These are phyloP conservation scores for Phoenoteleia sp. DNA, from an alignment of 2,888 invertebrate genomes.

Conservation along the genomic window DNA sequence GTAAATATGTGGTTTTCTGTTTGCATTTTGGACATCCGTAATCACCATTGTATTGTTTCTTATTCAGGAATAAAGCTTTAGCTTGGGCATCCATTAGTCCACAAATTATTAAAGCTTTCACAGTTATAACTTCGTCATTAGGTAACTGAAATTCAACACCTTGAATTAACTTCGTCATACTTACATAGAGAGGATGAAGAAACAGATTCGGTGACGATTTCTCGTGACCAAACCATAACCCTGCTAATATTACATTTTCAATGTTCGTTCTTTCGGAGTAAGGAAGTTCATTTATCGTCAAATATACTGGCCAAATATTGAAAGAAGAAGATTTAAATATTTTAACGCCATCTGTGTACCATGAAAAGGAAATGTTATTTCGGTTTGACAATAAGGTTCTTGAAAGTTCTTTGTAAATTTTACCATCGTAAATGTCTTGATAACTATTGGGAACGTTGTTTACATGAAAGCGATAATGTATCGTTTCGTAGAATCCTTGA, in stretches of 20 bases:
- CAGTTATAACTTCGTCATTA: neutral
- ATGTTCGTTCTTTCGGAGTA: constrained; percentile 44
- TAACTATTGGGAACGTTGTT: neutral
- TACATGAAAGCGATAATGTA: constrained; percentile 5
- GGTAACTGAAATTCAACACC: constrained; percentile 33
- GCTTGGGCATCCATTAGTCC: constrained; percentile 59
- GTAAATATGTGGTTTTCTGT: neutral
- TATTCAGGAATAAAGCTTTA: constrained; percentile 60
- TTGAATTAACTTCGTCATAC: constrained; percentile 17
- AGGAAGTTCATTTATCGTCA: constrained; percentile 72
- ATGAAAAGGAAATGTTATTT: constrained; percentile 19
- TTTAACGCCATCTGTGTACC: constrained; percentile 64
- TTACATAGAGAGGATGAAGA: constrained; percentile 39
- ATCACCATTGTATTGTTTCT: constrained; percentile 35
- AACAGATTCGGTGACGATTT: constrained; percentile 60
- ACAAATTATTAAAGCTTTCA: constrained; percentile 31
- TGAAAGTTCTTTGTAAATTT: neutral
- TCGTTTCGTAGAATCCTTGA: neutral
- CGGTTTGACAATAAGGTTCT: neutral
- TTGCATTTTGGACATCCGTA: constrained; percentile 47
- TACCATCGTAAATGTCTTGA: neutral
- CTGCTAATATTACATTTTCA: constrained; percentile 70
- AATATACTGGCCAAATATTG: constrained; percentile 68
- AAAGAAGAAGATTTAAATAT: constrained; percentile 57
- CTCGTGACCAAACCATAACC: constrained; percentile 66